Percentiles rank a stretch among this genome's conserved stretches.
Conservation (phyloP, 1,140 invertebrate species). For the Planococcus citri region DNA sequence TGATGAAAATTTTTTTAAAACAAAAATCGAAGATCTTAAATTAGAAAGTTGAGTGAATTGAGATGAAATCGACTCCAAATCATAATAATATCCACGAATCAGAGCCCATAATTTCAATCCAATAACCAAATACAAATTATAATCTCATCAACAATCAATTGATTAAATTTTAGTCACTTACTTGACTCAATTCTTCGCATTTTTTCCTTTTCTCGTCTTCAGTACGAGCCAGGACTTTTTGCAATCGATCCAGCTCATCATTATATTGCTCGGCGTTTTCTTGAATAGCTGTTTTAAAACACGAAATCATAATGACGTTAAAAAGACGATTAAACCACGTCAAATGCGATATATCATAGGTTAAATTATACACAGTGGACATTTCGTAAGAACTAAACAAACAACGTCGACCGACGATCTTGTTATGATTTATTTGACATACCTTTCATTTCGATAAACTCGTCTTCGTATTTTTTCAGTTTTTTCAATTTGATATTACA, state of each 20-base stretch:
- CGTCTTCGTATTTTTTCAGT: slow-evolving; percentile 89
- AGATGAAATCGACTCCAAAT: too few relatives aligned
- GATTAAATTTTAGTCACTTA: too few relatives aligned
- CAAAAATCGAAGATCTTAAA: neutral
- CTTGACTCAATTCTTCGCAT: slow-evolving; percentile 17
- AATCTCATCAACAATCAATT: too few relatives aligned
- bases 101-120: too few relatives aligned
- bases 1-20: neutral
- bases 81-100: too few relatives aligned
- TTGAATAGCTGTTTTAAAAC: slow-evolving; percentile 43
- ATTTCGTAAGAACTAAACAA: neutral
- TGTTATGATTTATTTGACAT: slow-evolving; percentile 27
- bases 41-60: too few relatives aligned
- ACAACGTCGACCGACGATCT: neutral
- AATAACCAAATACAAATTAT: too few relatives aligned
- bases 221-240: slow-evolving; percentile 53
- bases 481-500: slow-evolving; percentile 87
- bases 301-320: slow-evolving; percentile 21
- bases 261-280: slow-evolving; percentile 65
- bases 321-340: neutral
- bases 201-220: slow-evolving; percentile 64
- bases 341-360: too few relatives aligned
- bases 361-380: too few relatives aligned
- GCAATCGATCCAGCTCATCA: slow-evolving; percentile 64
- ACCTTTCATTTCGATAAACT: slow-evolving; percentile 74